These are phyloP conservation scores for Naja naja DNA, from an alignment of 2,113 vertebrate genomes.

Conservation along the genomic window DNA sequence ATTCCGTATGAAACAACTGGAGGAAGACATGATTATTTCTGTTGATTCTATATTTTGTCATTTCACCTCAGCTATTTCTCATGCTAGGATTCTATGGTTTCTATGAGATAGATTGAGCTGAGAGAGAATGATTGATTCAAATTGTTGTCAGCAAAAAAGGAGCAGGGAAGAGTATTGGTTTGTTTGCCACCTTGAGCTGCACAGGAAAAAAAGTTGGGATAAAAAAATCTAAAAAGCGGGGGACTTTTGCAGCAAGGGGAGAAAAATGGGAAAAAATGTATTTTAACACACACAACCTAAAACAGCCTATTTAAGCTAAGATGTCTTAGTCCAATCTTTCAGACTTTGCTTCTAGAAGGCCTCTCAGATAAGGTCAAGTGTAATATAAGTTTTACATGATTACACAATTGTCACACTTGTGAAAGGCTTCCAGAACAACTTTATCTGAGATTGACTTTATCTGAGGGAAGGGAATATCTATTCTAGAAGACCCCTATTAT, in stretches of 20 bases:
- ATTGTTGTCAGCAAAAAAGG: neutral
- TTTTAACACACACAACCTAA: neutral
- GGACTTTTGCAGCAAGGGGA: neutral
- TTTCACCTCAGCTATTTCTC: neutral
- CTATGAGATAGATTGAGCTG: neutral
- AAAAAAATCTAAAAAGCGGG: neutral
- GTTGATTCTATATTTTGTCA: neutral
- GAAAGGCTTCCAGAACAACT: neutral
- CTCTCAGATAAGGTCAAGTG: neutral
- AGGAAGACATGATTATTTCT: neutral
- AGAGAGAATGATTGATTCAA: neutral
- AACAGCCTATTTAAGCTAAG: neutral
- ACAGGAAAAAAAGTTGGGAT: neutral
- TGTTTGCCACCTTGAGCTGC: neutral
- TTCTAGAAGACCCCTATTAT: neutral
- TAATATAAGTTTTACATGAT: neutral
- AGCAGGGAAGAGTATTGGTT: neutral
- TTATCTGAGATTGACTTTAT: neutral
- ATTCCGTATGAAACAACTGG: neutral
- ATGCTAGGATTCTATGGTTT: neutral
- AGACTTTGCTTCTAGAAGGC: neutral
- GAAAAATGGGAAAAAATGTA: neutral
- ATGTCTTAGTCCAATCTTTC: neutral
- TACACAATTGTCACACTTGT: neutral
- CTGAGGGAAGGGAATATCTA: neutral